These are phyloP conservation scores for Nephrotoma guestfalica DNA, from an alignment of 2,888 invertebrate species.

Conservation along the genomic window DNA sequence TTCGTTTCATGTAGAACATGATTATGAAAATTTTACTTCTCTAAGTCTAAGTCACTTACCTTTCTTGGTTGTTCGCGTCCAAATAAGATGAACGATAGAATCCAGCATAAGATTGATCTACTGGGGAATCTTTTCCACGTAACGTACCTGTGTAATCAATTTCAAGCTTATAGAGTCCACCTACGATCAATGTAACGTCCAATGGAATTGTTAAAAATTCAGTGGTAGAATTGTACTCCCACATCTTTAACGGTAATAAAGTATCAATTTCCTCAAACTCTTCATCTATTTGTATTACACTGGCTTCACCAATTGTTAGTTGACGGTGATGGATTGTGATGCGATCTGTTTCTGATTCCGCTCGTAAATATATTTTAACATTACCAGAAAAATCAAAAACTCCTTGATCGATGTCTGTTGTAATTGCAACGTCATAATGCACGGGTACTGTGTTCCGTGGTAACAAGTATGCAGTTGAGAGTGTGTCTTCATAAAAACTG, in stretches of 20 bases:
- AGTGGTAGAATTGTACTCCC: slow-evolving; percentile 7
- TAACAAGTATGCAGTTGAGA: slow-evolving; percentile 18
- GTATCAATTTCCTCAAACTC: not conserved
- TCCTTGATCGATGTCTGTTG: slow-evolving; percentile 21
- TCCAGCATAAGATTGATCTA: slow-evolving; percentile 25
- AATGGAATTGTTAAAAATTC: slow-evolving; percentile 20
- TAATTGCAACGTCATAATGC: slow-evolving; percentile 34
- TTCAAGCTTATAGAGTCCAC: slow-evolving; percentile 22
- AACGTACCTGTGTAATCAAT: slow-evolving; percentile 43
- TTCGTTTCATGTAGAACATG: too few relatives aligned
- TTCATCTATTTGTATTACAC: slow-evolving; percentile 11
- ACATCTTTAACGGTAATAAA: slow-evolving; percentile 3
- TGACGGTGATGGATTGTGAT: slow-evolving; percentile 22
- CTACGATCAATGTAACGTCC: too few relatives aligned
- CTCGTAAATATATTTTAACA: slow-evolving; percentile 19
- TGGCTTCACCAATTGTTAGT: slow-evolving; percentile 15
- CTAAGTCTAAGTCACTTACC: not conserved
- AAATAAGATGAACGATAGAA: slow-evolving; percentile 44
- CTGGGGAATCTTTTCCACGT: slow-evolving; percentile 39
- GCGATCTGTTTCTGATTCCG: not conserved
- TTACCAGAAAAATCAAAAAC: slow-evolving; percentile 18
- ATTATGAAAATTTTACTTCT: too few relatives aligned
- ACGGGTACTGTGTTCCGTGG: slow-evolving; percentile 38
- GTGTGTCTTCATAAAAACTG: too few relatives aligned
- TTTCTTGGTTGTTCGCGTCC: slow-evolving; percentile 14